Percentiles rank a stretch among this genome's conserved stretches.
Conservation (phyloP, 2,888 invertebrate species). For the Ophion ventricosus region DNA sequence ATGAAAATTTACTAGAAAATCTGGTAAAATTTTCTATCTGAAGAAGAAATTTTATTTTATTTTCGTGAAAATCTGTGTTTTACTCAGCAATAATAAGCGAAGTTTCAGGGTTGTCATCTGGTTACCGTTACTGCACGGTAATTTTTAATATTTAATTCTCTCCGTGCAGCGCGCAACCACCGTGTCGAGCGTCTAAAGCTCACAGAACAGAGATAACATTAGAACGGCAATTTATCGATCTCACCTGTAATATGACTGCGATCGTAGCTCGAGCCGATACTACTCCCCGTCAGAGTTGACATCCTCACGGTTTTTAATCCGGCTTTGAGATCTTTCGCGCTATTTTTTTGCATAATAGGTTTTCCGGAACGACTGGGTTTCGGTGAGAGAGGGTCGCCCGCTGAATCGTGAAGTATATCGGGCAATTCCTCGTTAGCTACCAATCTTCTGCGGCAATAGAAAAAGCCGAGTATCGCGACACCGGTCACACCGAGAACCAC, state of each 20-base stretch:
- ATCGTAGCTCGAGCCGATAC: constrained; percentile 87
- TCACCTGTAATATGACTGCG: constrained; percentile 89
- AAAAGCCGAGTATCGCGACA: constrained; percentile 84
- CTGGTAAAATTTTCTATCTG: too few relatives aligned
- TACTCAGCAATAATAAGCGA: too few relatives aligned
- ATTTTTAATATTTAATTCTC: too few relatives aligned
- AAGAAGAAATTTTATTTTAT: too few relatives aligned
- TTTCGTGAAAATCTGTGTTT: too few relatives aligned
- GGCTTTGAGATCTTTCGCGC: constrained; percentile 78
- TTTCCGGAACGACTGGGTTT: constrained; percentile 82
- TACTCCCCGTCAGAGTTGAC: constrained; percentile 87
- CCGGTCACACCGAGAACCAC: constrained; percentile 85
- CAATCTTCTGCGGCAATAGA: constrained; percentile 85
- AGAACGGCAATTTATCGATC: constrained; percentile 64
- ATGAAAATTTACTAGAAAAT: too few relatives aligned
- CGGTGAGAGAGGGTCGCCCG: constrained; percentile 88
- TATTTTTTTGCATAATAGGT: constrained; percentile 81
- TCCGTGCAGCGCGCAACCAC: too few relatives aligned
- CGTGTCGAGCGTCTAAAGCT: too few relatives aligned
- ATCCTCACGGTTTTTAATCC: constrained; percentile 86
- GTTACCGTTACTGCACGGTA: too few relatives aligned
- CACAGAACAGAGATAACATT: too few relatives aligned
- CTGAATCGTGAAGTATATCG: constrained; percentile 86
- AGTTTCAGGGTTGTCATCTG: too few relatives aligned
- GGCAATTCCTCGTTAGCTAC: constrained; percentile 83